These are phyloP conservation scores for Chloroclysta siterata DNA, from an alignment of 2,888 invertebrate genomes.

Conservation along the genomic window DNA sequence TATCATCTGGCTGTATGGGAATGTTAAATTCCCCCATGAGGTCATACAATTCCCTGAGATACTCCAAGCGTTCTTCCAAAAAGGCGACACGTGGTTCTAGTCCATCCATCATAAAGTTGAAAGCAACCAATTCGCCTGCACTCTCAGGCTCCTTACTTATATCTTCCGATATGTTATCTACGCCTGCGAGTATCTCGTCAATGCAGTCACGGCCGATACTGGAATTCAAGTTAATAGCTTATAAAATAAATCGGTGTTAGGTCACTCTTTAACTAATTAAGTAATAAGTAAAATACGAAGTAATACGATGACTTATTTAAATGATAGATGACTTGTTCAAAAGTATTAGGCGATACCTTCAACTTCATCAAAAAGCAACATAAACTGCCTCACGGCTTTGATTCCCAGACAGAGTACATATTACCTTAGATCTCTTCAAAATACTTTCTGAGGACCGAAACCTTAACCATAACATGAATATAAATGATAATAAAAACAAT, in stretches of 20 bases:
- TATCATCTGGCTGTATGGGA: slow-evolving; percentile 89
- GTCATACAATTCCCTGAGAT: slow-evolving; percentile 93
- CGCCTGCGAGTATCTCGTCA: slow-evolving; percentile 84
- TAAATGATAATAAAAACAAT: too few species aligned
- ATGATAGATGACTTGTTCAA: too few species aligned
- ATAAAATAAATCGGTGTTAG: too few species aligned
- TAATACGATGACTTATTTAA: not conserved
- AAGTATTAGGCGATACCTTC: too few species aligned
- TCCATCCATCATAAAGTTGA: slow-evolving; percentile 88
- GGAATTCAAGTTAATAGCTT: slow-evolving; percentile 13
- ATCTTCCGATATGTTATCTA: slow-evolving; percentile 87
- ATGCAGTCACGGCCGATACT: slow-evolving; percentile 88
- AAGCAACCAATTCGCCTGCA: slow-evolving; percentile 90
- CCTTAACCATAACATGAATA: too few species aligned
- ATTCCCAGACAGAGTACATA: too few species aligned
- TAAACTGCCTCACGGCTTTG: too few species aligned
- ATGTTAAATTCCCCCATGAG: slow-evolving; percentile 93
- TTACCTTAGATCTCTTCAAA: too few species aligned
- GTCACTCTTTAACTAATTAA: too few species aligned
- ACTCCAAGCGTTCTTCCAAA: slow-evolving; percentile 90
- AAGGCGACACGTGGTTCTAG: slow-evolving; percentile 87
- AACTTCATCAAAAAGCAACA: too few species aligned
- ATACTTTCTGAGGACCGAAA: too few species aligned
- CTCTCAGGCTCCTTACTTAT: slow-evolving; percentile 87
- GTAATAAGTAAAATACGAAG: too few species aligned